Evolutionary conservation across 2,888 invertebrate species (phyloP), one percentile per base, ranked within the genome.

Genomic region (Lottia scabra): DNA sequence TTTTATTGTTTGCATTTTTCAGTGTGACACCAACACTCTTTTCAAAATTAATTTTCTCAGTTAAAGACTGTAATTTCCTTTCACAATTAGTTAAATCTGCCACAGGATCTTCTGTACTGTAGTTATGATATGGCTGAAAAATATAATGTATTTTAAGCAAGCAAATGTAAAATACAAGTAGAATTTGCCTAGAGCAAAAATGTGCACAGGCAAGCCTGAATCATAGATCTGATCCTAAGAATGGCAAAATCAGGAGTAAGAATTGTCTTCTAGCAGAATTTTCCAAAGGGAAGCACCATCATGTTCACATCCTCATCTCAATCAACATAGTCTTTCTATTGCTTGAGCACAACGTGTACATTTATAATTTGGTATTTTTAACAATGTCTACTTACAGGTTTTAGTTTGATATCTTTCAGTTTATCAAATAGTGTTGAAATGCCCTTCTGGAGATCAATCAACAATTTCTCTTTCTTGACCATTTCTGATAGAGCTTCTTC

Each of bases 351-450:
- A n/a, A n/a, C n/a, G n/a, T n/a, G n/a, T n/a, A 10, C 38, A 38
- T 30, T 30, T 38, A 38, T 5, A 38, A 38, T 38, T 38, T 38
- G 10, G 5, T 38, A 4, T 38, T 38, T 10, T 38, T 10, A 38
- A 38, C 10, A 38, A 2, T 10, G 8, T 38, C 38, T 16, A 72
- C 81, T 69, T 79, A 84, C 84, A 13, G 83, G 84, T 71, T 79
- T 81, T 0, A 85, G 78, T 67, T 80, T 78, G 70, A 86, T 78
- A n/a, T 84, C 80, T 68, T 79, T 78, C 8, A 86, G 78, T 72
- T 85, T 86, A 48, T 84, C 83, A 16, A 81, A 77, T 19, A 86
- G 73, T 6, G 84, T 83, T 27, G 80, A 76, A 13, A 83, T 81
- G 26, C 83, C 84, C 27, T 75, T 78, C 68, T 81, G 81, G 10